Evolutionary conservation across 2,113 vertebrate genomes (phyloP), one percentile per base, ranked within the genome.

Genomic region (Colossoma macropomum): DNA sequence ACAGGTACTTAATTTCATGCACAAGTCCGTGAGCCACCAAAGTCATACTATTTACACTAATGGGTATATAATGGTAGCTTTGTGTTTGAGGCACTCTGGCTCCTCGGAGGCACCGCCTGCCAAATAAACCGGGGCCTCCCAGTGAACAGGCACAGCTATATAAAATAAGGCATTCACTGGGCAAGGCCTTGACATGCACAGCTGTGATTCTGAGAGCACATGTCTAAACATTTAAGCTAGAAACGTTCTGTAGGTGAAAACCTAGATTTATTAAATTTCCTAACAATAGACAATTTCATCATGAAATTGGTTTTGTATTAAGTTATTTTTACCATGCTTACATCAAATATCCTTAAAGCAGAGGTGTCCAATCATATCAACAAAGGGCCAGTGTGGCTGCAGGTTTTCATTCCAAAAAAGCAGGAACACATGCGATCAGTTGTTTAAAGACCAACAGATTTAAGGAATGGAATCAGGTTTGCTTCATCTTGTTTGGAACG

Each of bases 21-120:
- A 77, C 12, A 80, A 78, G 6, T 79, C 0, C 8, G 62, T 60
- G 32, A 66, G 62, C 27, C 79, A 72, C 63, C 66, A 76, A 70
- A 62, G 86, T 72, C 65, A 59, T 32, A 2, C 79, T 81, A 72
- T 85, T 83, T 81, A 81, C 10, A 9, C 75, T 69, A 81, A 68
- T 85, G 86, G 87, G 41, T 11, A 90, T 86, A 95, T 90, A 95
- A 94, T 91, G 87, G 90, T 79, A 84, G 88, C 94, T 93, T 93
- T 94, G 92, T 95, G 90, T 66, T 86, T 82, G 70, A 79, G 71
- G 66, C 69, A 63, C 81, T 81, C 75, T 79, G 86, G 86, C 89
- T 89, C 80, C 90, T 85, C 75, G 66, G 72, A 90, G 86, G 62
- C 82, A 52, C 27, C 17, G 74, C 86, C 88, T 89, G 91, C 87